Evolutionary conservation across 2,888 invertebrate species (phyloP).

Genomic region (Adelognathus sp.): DNA sequence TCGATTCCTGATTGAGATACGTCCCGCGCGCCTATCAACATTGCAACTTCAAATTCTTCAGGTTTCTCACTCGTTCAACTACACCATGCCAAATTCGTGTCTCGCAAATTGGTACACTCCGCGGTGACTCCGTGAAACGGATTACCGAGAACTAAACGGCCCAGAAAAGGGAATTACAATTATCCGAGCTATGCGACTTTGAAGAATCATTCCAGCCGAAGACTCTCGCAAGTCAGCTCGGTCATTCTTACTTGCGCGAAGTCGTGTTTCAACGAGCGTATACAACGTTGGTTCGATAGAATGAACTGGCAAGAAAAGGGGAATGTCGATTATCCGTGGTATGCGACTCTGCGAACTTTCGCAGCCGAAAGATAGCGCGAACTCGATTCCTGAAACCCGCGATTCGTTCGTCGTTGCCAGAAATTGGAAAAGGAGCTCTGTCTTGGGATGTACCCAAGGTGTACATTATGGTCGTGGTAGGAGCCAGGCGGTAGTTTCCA

Average conservation of each 20-base stretch:
- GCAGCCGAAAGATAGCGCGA: neutral
- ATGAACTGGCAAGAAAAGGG: too few species aligned
- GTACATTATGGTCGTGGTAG: constrained; percentile 9
- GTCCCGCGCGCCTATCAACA: constrained; percentile 26
- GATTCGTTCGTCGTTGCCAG: neutral
- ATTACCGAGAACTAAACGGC: neutral
- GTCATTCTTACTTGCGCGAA: too few species aligned
- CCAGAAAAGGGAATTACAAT: neutral
- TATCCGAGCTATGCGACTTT: constrained; percentile 29
- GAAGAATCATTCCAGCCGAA: constrained; percentile 3
- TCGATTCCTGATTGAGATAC: constrained; percentile 35
- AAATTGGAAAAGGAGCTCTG: constrained; percentile 11
- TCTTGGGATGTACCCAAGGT: constrained; percentile 15
- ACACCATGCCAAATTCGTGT: neutral
- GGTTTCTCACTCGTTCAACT: neutral
- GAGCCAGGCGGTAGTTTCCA: constrained; percentile 21
- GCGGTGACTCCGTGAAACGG: neutral
- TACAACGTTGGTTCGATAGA: too few species aligned
- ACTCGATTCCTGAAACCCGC: neutral
- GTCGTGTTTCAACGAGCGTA: too few species aligned
- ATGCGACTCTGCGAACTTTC: constrained; percentile 14
- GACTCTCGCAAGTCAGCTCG: too few species aligned
- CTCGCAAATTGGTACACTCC: neutral
- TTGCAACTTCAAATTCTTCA: constrained; percentile 27
- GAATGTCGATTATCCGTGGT: too few species aligned